phyloP scores from a whole-genome alignment of 2,888 invertebrate species.

The Cancer borealis region DNA sequence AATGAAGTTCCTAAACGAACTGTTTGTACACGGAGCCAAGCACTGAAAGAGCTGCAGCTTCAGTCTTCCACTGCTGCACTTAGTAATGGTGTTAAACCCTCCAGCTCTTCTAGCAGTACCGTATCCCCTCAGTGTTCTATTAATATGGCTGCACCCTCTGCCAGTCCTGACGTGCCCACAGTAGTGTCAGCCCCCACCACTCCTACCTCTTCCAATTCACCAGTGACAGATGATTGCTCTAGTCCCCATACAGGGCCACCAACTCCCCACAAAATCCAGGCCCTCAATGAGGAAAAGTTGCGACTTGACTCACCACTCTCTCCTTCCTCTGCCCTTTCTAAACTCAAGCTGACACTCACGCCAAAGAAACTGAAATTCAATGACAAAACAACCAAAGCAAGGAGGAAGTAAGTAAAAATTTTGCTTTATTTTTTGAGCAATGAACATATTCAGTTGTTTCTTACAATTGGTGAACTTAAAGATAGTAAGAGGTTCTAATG shows the following conservation, averaged over 20 bases:
- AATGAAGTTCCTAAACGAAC: constrained; percentile 59
- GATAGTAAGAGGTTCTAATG: background rate
- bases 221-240: constrained; percentile 58
- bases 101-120: constrained; percentile 13
- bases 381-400: constrained; percentile 68
- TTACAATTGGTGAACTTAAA: background rate
- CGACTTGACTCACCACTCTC: constrained; percentile 75
- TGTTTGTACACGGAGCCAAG: constrained; percentile 70
- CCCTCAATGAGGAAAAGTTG: constrained; percentile 72
- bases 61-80: constrained; percentile 48
- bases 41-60: constrained; percentile 65
- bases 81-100: background rate
- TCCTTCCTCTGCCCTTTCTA: constrained; percentile 66
- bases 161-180: constrained; percentile 25
- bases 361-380: constrained; percentile 70
- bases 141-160: constrained; percentile 5
- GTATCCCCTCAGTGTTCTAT: constrained; percentile 18
- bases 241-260: constrained; percentile 69
- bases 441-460: background rate
- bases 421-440: background rate
- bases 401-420: constrained; percentile 68
- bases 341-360: constrained; percentile 69
- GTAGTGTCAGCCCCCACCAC: constrained; percentile 39
- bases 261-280: constrained; percentile 75
- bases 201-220: constrained; percentile 51